A percentile compares a stretch with the other conserved stretches of the same genome.
These are phyloP conservation scores for Hozukius guyotensis DNA, from an alignment of 2,797 vertebrate genomes.

Conservation along the genomic window DNA sequence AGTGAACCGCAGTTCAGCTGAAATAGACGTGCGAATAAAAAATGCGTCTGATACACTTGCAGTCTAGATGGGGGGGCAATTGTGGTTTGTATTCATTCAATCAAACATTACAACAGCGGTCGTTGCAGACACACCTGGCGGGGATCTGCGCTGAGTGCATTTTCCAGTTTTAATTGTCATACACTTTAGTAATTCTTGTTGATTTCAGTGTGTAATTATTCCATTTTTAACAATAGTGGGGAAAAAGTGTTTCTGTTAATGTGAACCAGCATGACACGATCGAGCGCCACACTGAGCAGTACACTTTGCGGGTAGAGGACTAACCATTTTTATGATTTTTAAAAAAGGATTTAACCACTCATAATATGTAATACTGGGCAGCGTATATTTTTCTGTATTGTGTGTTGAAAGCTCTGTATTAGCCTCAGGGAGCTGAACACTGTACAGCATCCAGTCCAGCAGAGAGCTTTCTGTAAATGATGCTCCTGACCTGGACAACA, in stretches of 20 bases:
- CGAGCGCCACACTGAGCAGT: neutral
- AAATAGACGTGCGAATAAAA: too few species aligned
- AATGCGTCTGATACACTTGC: too few species aligned
- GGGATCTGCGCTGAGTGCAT: neutral
- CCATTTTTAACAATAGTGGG: neutral
- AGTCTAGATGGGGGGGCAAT: too few species aligned
- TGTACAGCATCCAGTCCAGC: neutral
- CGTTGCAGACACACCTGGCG: neutral
- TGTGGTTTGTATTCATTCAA: neutral
- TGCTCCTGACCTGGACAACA: constrained; percentile 11
- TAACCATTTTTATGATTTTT: neutral
- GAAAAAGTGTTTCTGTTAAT: neutral
- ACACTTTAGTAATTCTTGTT: neutral
- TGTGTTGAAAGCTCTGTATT: neutral
- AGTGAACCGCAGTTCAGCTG: too few species aligned
- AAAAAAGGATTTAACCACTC: neutral
- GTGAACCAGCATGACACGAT: neutral
- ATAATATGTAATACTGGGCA: neutral
- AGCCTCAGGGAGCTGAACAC: neutral
- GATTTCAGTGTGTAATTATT: neutral
- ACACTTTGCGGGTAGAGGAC: neutral
- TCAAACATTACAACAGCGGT: neutral
- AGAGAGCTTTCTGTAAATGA: neutral
- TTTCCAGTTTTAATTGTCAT: neutral
- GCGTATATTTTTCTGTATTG: neutral